These are phyloP conservation scores for Toxotes jaculatrix DNA, from an alignment of 2,113 vertebrate genomes.

Conservation along the genomic window DNA sequence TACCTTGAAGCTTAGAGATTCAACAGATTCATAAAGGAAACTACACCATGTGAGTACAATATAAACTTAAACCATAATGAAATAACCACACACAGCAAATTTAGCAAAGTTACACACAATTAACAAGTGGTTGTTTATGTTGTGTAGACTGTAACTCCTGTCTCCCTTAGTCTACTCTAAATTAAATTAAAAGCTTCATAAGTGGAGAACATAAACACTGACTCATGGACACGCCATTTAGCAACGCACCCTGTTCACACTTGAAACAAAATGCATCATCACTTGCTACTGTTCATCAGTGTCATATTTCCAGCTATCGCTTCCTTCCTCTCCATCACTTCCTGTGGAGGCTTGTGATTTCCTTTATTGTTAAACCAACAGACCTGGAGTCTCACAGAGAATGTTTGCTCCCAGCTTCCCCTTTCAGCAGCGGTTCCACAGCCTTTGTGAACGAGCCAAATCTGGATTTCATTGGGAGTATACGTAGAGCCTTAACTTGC, in stretches of 20 bases:
- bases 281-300: not conserved
- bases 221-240: not conserved
- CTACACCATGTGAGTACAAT: too few relatives aligned
- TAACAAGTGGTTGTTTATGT: not conserved
- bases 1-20: too few relatives aligned
- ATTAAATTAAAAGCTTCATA: not conserved
- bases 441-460: constrained; percentile 36
- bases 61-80: too few relatives aligned
- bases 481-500: constrained; percentile 18
- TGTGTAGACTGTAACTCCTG: not conserved
- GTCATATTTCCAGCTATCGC: not conserved
- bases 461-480: constrained; percentile 20
- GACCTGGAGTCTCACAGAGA: constrained; percentile 10
- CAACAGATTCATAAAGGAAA: too few relatives aligned
- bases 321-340: not conserved
- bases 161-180: too few relatives aligned
- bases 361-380: constrained; percentile 7
- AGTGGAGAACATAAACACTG: not conserved
- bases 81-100: too few relatives aligned
- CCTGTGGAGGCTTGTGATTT: not conserved
- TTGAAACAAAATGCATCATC: not conserved
- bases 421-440: constrained; percentile 5
- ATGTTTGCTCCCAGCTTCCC: constrained; percentile 1
- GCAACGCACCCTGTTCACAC: not conserved
- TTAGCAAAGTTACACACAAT: too few relatives aligned